Base-by-base conservation (phyloP, 2,888 invertebrate species). In the Eurytoma adleriae region DNA sequence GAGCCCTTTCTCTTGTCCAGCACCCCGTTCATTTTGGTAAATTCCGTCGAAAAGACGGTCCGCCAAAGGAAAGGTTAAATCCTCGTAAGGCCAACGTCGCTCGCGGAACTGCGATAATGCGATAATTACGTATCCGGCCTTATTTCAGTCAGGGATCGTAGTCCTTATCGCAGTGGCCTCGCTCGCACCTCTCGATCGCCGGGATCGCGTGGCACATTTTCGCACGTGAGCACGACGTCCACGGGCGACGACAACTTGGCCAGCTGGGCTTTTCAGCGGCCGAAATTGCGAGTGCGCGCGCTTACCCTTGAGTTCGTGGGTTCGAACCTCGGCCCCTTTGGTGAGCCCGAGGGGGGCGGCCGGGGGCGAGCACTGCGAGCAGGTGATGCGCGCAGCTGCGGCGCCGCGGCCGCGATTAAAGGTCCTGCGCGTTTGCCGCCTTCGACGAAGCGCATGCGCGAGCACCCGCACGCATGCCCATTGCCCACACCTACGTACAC, bases 351-450 rank as follows among this genome's bases (percentile, higher is more conserved):
- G 40, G 40, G 24, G 40, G 40, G 40, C n/a, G n/a, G n/a, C n/a
- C n/a, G n/a, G n/a, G 16, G 56, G 56, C 56, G 4, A 56, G 14
- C 56, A 3, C 3, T 3, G 57, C 16, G 72, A 24, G 56, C 77
- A 77, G 69, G 54, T 62, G 76, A 30, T n/a, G 13, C 50, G 30
- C 69, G 40, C 59, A 27, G 20, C 59, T 48, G 54, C 3, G 14
- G 16, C 3, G 20, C 59, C 20, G 54, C 3, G 14, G 16, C 3
- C 16, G 30, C 54, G 54, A 70, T 75, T 73, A 80, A 80, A 71
- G 69, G 71, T 80, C 75, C 76, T 80, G 80, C 80, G 75, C 80
- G 52, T 20, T 79, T 80, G 76, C 50, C 80, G 80, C 80, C 73
- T 20, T 20, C 13, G 5, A 1, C n/a, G 5, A 5, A 4, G 67